Base-by-base conservation (phyloP, 2,888 invertebrate species). In the Thymelicus lineola region DNA sequence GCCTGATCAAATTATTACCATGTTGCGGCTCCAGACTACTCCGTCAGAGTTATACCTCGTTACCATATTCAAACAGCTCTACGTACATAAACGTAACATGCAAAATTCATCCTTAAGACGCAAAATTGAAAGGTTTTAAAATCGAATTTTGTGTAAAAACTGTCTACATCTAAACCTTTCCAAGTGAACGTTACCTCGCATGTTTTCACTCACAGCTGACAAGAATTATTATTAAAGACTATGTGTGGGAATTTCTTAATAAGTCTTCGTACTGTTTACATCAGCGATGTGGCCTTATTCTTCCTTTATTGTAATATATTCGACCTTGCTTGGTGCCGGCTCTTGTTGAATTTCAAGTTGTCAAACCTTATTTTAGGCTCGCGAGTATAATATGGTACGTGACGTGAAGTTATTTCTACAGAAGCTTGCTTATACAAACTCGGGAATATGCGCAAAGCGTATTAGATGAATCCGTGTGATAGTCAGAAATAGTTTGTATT, bases 1-100 rank as follows among this genome's bases (percentile, higher is more conserved):
- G 85, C 84, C 83, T 92, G 90, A 92, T 93, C 91, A 90, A 93
- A 92, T 93, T 92, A 93, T 91, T 89, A 86, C 88, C 86, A 85
- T 88, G 89, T 89, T 89, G 89, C 86, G 87, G 89, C 80, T 81
- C 77, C 82, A 67, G 83, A 80, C 85, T 85, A 80, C 80, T 78
- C 79, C 81, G 83, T 83, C 83, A 80, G 79, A 86, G 84, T 84
- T 79, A 72, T 75, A 77, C 76, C 64, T 74, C 62, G 70, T 70
- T 71, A 71, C 73, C 76, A 76, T 74, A 72, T 72, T 69, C 78
- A 78, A 82, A 88, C 78, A 77, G 83, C 76, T 82, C 17, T 81
- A 86, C 76, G 71, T 78, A 64, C 65, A 67, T 60, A 68, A 65
- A 53, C 55, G 20, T 73, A 69, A 68, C 70, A 72, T 46, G 45